These are phyloP conservation scores for Mycalesis mineus DNA, from an alignment of 2,888 invertebrate genomes.

Conservation along the genomic window DNA sequence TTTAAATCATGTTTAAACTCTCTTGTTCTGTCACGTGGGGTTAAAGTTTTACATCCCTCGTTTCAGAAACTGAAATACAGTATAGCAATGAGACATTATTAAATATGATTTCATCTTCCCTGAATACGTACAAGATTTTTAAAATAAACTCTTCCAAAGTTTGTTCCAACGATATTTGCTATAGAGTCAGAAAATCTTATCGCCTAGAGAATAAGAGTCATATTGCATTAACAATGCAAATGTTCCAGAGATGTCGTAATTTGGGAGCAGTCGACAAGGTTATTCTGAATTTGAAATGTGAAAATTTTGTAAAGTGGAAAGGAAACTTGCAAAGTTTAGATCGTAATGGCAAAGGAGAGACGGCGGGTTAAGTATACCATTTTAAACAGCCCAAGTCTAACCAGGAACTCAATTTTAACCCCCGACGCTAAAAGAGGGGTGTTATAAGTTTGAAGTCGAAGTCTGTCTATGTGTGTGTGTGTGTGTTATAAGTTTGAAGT, in stretches of 20 bases:
- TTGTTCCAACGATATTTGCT: not conserved
- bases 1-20: too few species aligned
- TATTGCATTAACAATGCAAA: slow-evolving; percentile 1
- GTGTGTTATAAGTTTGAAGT: too few species aligned
- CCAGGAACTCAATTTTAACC: too few species aligned
- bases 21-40: too few species aligned
- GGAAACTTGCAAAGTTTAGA: not conserved
- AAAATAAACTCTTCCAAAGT: not conserved
- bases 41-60: too few species aligned
- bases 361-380: too few species aligned
- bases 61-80: too few species aligned
- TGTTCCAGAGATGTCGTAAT: not conserved
- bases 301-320: not conserved
- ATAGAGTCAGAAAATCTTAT: not conserved
- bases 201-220: not conserved
- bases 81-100: too few species aligned
- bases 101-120: not conserved
- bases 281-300: slow-evolving; percentile 4
- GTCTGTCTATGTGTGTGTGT: too few species aligned
- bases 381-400: too few species aligned
- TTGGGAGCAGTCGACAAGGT: slow-evolving; percentile 3
- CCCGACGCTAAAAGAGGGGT: too few species aligned
- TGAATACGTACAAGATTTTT: not conserved
- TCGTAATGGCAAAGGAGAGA: not conserved
- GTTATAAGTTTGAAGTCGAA: too few species aligned